Base-by-base conservation (phyloP, 2,888 invertebrate species). In the Limnephilus rhombicus region DNA sequence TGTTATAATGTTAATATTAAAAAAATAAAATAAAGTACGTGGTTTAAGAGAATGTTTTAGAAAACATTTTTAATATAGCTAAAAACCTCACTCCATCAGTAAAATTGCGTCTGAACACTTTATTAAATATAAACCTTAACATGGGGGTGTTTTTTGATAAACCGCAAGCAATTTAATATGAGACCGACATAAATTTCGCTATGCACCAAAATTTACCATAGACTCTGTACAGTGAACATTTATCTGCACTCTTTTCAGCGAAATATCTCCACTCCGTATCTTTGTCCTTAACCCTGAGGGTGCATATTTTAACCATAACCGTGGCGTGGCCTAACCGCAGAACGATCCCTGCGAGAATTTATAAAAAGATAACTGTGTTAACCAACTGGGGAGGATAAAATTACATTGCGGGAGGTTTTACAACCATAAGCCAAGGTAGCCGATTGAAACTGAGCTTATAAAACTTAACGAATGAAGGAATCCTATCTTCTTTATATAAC, bases 301-400 rank as follows among this genome's bases (percentile, higher is more conserved):
- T 93, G 93, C 93, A 93, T 93, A 93, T 93, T 92, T 93, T 92
- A 93, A 45, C 83, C 49, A 45, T 82, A 85, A 81, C 53, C 80
- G 80, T 85, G 49, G 85, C 85, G 68, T n/a, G 31, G 31, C 85
- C 45, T 68, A 80, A 80, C 49, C 92, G 45, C 90, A 81, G 90
- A 93, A 93, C 91, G 92, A 88, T 85, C 91, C 93, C 93, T 80
- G 53, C 80, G 93, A 92, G 93, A 93, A 93, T 93, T 93, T 93
- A 93, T 93, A 93, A 93, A 93, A 92, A 92, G 92, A 92, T 92
- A 93, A 93, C 92, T 93, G 92, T 93, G 92, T 92, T 92, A 91
- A 91, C 85, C 93, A 53, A 93, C 90, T 91, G 91, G 87, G 92
- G 90, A 92, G 92, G 91, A 93, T 93, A 90, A 92, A 89, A 93